Conservation (phyloP, 1,140 invertebrate species). For the Heliconius hewitsoni region DNA sequence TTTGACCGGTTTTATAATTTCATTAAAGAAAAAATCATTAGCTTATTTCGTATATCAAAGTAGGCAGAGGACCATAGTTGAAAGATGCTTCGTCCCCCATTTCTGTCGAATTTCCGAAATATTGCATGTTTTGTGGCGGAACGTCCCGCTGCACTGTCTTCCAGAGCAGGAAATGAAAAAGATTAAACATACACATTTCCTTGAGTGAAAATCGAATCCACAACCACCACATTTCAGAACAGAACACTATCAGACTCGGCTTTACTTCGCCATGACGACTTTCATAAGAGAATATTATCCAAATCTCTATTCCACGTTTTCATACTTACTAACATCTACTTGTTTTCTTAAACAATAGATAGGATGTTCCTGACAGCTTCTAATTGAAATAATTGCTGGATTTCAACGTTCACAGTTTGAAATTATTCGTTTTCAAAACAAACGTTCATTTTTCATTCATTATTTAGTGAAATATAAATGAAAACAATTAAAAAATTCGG, state of each 20-base stretch:
- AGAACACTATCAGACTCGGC: not conserved
- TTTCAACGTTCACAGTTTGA: conserved; percentile 10
- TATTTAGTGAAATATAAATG: conserved; percentile 28
- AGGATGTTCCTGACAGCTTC: conserved; percentile 22
- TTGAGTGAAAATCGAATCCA: not conserved
- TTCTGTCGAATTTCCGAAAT: not conserved
- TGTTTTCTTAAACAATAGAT: conserved; percentile 20
- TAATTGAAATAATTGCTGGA: conserved; percentile 33
- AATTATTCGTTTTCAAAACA: conserved; percentile 32
- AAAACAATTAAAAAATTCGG: conserved; percentile 46
- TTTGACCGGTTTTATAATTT: no score
- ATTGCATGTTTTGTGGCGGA: not conserved
- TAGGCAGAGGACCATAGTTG: not conserved
- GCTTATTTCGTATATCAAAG: no score
- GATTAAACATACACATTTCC: not conserved
- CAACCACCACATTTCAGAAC: not conserved
- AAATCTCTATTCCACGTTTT: not conserved
- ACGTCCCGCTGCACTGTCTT: no score
- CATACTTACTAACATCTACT: not conserved
- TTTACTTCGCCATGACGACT: no score
- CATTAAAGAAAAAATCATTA: no score
- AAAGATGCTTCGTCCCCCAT: not conserved
- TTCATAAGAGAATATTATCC: not conserved
- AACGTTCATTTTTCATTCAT: conserved; percentile 35
- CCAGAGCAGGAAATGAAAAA: not conserved